Evolutionary conservation across 2,888 invertebrate species (phyloP), one percentile per base, ranked within the genome.

Genomic region (Lepidochrysops patricia): DNA sequence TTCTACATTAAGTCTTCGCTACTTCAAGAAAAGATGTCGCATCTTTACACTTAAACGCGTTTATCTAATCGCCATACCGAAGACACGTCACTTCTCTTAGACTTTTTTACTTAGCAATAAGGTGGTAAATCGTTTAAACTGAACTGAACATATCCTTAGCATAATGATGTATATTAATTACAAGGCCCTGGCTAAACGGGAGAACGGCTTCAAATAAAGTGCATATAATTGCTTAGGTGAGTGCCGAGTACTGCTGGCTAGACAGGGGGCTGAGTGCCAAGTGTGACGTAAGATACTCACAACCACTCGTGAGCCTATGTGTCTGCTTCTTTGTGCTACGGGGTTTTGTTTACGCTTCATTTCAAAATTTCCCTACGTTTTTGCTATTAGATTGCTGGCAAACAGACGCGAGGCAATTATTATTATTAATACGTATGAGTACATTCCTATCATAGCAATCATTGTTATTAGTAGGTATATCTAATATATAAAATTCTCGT

Each of bases 181-280:
- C 54, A 19, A 54, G 54, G 32, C 13, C 9, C 15, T 13, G 15
- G 26, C 52, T 67, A 67, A 69, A 72, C 64, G 70, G 68, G 69
- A 43, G 66, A 74, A 75, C 67, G 70, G 73, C 77, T 76, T 77
- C 72, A 77, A 80, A 80, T 80, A 80, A 84, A 85, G 80, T 81
- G 79, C 79, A 77, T 73, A 74, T 85, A 85, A 86, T 85, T 82
- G 84, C 84, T 73, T 77, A 80, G 80, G 79, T 75, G 76, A 79
- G 79, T 78, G 75, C 74, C n/a, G n/a, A n/a, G 74, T 85, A 83
- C 84, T 84, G 82, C 82, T 71, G 77, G 74, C 80, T 80, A 82
- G 83, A 85, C 86, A 78, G 80, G 84, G 84, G 79, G 79, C 80
- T 81, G 75, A 85, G 86, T 75, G 77, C 79, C 73, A 27, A 49